Conservation (phyloP, 2,888 invertebrate species). For the Julus scandinavius region DNA sequence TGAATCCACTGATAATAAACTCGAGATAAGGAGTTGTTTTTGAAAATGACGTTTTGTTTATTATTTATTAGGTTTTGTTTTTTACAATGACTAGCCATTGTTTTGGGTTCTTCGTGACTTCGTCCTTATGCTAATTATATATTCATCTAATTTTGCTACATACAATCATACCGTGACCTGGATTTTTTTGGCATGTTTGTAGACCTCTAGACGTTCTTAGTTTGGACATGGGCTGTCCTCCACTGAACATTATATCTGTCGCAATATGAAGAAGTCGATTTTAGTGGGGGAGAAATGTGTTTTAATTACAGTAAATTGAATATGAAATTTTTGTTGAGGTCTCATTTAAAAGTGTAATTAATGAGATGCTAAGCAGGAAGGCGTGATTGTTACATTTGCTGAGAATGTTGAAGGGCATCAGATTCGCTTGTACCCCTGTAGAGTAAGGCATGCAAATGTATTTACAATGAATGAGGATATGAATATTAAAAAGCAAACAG, state of each 20-base stretch:
- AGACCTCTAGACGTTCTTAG: too few species aligned
- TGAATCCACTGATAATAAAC: not conserved
- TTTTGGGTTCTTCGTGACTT: constrained; percentile 15
- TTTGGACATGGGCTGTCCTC: constrained; percentile 1
- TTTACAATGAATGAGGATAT: too few species aligned
- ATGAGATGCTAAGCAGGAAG: not conserved
- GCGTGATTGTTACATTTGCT: not conserved
- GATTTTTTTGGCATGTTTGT: too few species aligned
- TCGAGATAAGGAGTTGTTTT: not conserved
- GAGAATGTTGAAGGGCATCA: not conserved
- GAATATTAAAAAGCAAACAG: too few species aligned
- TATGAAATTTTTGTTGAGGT: not conserved
- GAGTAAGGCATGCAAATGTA: too few species aligned
- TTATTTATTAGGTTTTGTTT: constrained; percentile 18
- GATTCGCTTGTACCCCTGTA: not conserved
- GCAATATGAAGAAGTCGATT: not conserved
- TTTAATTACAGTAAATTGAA: not conserved
- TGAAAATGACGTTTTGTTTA: not conserved
- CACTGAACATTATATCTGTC: not conserved
- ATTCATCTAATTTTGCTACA: too few species aligned
- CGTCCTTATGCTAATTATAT: not conserved
- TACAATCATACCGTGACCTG: too few species aligned
- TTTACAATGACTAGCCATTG: not conserved
- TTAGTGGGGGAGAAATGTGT: not conserved
- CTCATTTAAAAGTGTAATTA: not conserved